Percentiles rank a stretch among this genome's conserved stretches.
Evolutionary conservation across 1,140 invertebrate genomes (phyloP).

Genomic region (Centruroides sculpturatus): DNA sequence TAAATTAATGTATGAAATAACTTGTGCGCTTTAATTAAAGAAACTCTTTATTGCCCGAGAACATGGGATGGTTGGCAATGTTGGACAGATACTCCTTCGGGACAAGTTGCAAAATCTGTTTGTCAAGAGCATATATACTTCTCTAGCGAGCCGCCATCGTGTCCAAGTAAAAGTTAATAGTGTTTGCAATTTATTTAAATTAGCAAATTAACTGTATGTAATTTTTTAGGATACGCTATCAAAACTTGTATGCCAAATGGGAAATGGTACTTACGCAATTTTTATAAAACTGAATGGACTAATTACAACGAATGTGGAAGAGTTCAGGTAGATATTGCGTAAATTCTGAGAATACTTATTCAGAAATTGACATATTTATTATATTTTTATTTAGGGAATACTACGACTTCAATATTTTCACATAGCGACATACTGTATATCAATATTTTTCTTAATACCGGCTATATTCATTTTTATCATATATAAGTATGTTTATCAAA

Average conservation of each 20-base stretch:
- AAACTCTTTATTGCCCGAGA: slow-evolving; percentile 21
- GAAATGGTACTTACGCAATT: slow-evolving; percentile 21
- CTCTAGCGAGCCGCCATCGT: slow-evolving; percentile 21
- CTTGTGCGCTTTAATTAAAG: slow-evolving; percentile 1
- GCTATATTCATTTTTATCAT: slow-evolving; percentile 3
- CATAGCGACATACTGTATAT: slow-evolving; percentile 6
- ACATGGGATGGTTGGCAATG: slow-evolving; percentile 38
- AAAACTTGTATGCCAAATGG: slow-evolving; percentile 26
- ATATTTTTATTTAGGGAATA: background rate
- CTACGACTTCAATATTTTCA: slow-evolving; percentile 5
- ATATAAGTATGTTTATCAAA: background rate
- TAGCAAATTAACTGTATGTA: too few relatives aligned
- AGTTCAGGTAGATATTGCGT: slow-evolving; percentile 13
- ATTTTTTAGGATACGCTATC: slow-evolving; percentile 21
- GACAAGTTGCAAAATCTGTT: slow-evolving; percentile 11
- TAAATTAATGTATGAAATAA: too few relatives aligned
- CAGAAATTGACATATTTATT: too few relatives aligned
- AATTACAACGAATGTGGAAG: slow-evolving; percentile 28
- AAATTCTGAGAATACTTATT: too few relatives aligned
- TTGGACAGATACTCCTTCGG: slow-evolving; percentile 22
- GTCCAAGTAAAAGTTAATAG: slow-evolving; percentile 23
- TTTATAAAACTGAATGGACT: slow-evolving; percentile 26
- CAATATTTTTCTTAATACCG: slow-evolving; percentile 8
- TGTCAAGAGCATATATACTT: slow-evolving; percentile 31
- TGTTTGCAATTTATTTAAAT: too few relatives aligned